Percentiles rank a stretch among this genome's conserved stretches.
Evolutionary conservation across 2,113 vertebrate genomes (phyloP).

Genomic region (Rhinopomastus cyanomelas): DNA sequence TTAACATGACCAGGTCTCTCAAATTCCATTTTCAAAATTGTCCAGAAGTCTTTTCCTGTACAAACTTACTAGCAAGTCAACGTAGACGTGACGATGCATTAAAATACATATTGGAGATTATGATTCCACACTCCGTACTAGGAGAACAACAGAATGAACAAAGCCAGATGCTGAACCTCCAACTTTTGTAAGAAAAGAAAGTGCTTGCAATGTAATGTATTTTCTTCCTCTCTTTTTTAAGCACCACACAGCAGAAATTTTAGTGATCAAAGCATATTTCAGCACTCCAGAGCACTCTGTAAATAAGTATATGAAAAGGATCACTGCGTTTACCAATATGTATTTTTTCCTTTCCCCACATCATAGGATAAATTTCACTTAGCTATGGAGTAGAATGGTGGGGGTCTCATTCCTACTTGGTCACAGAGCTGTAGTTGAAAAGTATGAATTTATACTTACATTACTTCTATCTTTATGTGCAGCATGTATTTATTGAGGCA

Average conservation of each 20-base stretch:
- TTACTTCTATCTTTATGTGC: neutral
- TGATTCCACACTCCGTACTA: neutral
- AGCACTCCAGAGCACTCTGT: neutral
- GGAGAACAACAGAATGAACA: neutral
- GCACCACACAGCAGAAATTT: neutral
- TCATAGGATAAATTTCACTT: neutral
- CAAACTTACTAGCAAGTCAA: neutral
- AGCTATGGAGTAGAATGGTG: neutral
- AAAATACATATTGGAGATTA: neutral
- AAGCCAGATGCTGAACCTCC: neutral
- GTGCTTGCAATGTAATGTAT: neutral
- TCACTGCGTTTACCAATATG: neutral
- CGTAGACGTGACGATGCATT: neutral
- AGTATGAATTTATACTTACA: neutral
- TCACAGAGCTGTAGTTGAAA: neutral
- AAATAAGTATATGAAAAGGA: neutral
- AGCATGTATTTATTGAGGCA: neutral
- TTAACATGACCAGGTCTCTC: neutral
- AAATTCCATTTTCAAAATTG: neutral
- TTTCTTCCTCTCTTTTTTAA: neutral
- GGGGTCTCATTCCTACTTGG: neutral
- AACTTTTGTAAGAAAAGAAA: neutral
- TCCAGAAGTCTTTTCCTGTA: neutral
- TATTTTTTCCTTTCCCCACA: neutral
- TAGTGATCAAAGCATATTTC: neutral